Base-by-base conservation (phyloP, 2,888 invertebrate species). In the Portevinia maculata region DNA sequence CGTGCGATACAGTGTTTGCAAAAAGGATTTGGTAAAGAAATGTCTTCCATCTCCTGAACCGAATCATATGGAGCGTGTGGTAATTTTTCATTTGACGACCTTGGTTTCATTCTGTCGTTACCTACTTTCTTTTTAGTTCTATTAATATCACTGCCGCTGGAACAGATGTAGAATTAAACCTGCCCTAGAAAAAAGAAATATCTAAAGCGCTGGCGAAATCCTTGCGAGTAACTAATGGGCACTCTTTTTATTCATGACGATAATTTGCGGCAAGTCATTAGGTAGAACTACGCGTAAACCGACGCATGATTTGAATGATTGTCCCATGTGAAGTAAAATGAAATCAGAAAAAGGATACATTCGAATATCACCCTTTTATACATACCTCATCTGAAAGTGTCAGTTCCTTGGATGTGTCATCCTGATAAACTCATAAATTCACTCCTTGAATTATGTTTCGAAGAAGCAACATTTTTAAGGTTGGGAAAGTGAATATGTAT, bases 31-130 rank as follows among this genome's bases (percentile, higher is more conserved):
- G 24, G 55, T 6, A 46, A 17, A 41, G 1, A 8, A 7, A 17
- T 44, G 9, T 11, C n/a, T 19, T 4, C 39, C 48, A 67, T 55
- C 73, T 34, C 62, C 52, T 85, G 87, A 84, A 79, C 86, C 86
- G 86, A 86, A 87, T 88, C 86, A 88, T 89, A 88, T 89, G 87
- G 86, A 86, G 86, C 86, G 86, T 87, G 86, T 88, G 85, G 88
- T 88, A 89, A 88, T 89, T 88, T 89, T 88, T 89, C 88, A 89
- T 85, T 85, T 37, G 28, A 8, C 11, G 11, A 13, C n/a, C n/a
- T n/a, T 11, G 48, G 6, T 37, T 52, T 24, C 37, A 8, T 52
- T 24, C 39, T 11, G 34, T 37, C 28, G 15, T 55, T 44, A 6
- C 21, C 30, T 60, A 34, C 34, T 19, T 19, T 62, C 85, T 67